A percentile compares a stretch with the other conserved stretches of the same genome.
Conservation (phyloP, 2,888 invertebrate genomes). For the Plagodis dolabraria region DNA sequence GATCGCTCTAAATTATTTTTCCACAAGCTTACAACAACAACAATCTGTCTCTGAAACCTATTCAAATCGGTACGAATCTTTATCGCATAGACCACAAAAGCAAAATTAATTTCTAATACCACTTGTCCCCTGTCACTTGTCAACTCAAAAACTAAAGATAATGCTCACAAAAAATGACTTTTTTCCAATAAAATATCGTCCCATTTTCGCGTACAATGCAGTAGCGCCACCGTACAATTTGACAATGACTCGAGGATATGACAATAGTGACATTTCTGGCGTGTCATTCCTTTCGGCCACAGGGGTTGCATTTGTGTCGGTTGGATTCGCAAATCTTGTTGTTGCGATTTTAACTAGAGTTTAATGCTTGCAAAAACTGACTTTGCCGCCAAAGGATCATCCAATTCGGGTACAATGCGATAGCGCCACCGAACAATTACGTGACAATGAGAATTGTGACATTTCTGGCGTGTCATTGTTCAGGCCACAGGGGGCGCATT, state of each 20-base stretch:
- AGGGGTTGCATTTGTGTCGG: constrained; percentile 61
- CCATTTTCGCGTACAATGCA: constrained; percentile 59
- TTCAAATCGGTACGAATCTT: constrained; percentile 33
- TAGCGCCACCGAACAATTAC: constrained; percentile 38
- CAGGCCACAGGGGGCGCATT: constrained; percentile 63
- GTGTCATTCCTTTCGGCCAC: constrained; percentile 61
- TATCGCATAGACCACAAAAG: constrained; percentile 41
- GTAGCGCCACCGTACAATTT: constrained; percentile 77
- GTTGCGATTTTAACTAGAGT: constrained; percentile 13
- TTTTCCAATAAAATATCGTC: constrained; percentile 56
- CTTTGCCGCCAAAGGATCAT: constrained; percentile 26
- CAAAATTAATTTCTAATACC: constrained; percentile 52
- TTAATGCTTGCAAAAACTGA: constrained; percentile 28
- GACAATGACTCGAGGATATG: constrained; percentile 37
- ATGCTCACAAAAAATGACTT: constrained; percentile 69
- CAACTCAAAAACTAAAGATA: constrained; percentile 44
- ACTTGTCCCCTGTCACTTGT: constrained; percentile 63
- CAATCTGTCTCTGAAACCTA: constrained; percentile 16
- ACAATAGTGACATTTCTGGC: constrained; percentile 70
- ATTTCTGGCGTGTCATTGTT: constrained; percentile 64
- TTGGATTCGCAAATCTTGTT: constrained; percentile 28
- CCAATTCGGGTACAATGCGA: constrained; percentile 49
- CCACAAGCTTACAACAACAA: constrained; percentile 24
- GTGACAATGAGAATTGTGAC: constrained; percentile 67
- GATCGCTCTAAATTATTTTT: constrained; percentile 3